Conservation (phyloP, 2,113 vertebrate genomes). For the Dendropsophus ebraccatus region DNA sequence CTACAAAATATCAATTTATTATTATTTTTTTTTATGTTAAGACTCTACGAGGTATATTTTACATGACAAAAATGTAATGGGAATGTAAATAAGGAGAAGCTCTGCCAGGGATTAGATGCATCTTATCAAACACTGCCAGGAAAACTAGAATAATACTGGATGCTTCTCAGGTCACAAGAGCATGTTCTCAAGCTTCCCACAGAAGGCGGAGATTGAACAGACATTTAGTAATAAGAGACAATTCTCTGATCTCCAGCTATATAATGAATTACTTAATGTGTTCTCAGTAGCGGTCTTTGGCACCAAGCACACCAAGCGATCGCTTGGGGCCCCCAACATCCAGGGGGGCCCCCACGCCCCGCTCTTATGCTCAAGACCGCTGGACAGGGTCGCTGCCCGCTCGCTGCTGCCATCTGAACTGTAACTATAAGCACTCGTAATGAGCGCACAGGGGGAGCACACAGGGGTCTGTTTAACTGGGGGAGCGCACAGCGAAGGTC, state of each 20-base stretch:
- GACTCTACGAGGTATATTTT: not conserved
- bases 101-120: not conserved
- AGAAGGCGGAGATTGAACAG: not conserved
- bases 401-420: too few relatives aligned
- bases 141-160: not conserved
- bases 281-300: too few relatives aligned
- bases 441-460: too few relatives aligned
- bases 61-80: conserved; percentile 10
- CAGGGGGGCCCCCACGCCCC: too few relatives aligned
- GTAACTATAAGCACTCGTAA: too few relatives aligned
- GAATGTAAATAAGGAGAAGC: not conserved
- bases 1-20: not conserved
- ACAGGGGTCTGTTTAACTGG: too few relatives aligned
- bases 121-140: not conserved
- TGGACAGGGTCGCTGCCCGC: too few relatives aligned
- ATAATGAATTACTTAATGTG: too few relatives aligned
- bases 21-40: not conserved
- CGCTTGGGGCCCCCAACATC: too few relatives aligned
- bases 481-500: too few relatives aligned
- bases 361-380: too few relatives aligned
- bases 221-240: not conserved
- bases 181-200: not conserved
- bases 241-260: not conserved
- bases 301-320: too few relatives aligned
- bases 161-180: not conserved